Percentiles rank a stretch among this genome's conserved stretches.
phyloP scores from a whole-genome alignment of 2,113 vertebrate species.

The Lontra canadensis region DNA sequence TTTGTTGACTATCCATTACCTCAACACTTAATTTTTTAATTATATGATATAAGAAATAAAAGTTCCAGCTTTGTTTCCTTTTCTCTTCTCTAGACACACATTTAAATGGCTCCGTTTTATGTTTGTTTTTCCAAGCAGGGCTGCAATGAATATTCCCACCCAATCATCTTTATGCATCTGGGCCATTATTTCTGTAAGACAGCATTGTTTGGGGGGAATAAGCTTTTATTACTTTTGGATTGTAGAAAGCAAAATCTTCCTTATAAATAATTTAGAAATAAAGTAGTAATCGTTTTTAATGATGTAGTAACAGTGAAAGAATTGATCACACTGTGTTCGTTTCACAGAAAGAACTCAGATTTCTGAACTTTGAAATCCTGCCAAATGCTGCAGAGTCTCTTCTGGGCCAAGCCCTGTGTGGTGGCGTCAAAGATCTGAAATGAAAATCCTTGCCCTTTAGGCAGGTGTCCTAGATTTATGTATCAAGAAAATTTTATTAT shows the following conservation, averaged over 20 bases:
- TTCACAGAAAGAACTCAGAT: not conserved
- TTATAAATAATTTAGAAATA: slow-evolving; percentile 15
- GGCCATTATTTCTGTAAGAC: not conserved
- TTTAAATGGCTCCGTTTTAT: not conserved
- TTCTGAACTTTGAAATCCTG: not conserved
- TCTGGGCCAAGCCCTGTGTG: not conserved
- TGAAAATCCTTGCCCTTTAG: not conserved
- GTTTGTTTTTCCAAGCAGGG: not conserved
- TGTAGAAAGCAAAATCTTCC: slow-evolving; percentile 20
- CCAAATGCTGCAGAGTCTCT: not conserved
- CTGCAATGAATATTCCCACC: not conserved
- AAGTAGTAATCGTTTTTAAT: slow-evolving; percentile 37
- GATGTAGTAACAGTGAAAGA: not conserved
- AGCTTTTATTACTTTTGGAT: not conserved
- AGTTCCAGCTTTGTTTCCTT: not conserved
- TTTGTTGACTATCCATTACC: not conserved
- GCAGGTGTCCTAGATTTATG: not conserved
- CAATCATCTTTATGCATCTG: not conserved
- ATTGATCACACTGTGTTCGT: not conserved
- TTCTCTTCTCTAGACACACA: not conserved
- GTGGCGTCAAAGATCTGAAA: not conserved
- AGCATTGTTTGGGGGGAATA: not conserved
- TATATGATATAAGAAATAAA: not conserved
- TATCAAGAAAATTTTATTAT: not conserved
- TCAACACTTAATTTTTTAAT: not conserved